Conservation (phyloP, 92 coral and sea anemone genomes). For the Zoanthus gigantus region DNA sequence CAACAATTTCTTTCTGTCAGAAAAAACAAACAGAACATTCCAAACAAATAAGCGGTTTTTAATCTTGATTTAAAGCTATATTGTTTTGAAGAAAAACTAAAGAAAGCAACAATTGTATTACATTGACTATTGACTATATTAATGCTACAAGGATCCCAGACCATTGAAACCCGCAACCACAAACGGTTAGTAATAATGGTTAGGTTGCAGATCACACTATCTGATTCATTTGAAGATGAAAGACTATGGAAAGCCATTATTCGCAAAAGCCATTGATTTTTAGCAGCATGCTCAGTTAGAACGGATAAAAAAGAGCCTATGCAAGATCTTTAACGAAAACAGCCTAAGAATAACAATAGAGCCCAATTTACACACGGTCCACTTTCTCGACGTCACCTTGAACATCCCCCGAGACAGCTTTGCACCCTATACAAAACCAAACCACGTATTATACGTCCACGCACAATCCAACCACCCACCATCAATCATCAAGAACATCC, state of each 20-base stretch:
- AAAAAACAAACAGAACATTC: too few species aligned
- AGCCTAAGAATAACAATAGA: too few species aligned
- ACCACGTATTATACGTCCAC: too few species aligned
- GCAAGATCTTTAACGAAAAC: too few species aligned
- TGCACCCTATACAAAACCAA: neutral
- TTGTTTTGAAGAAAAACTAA: too few species aligned
- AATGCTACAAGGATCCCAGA: neutral
- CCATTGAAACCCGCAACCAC: neutral
- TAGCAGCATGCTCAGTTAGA: neutral
- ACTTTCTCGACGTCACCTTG: too few species aligned
- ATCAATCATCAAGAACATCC: too few species aligned
- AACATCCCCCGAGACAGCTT: neutral
- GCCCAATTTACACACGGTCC: too few species aligned
- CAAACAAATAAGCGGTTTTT: neutral
- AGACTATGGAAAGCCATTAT: neutral
- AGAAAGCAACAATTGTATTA: neutral
- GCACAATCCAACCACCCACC: too few species aligned
- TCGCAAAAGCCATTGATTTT: neutral
- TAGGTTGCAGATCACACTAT: neutral
- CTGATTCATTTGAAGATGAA: neutral
- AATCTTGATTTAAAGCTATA: neutral
- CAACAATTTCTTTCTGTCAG: neutral
- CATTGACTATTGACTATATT: neutral
- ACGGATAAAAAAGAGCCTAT: too few species aligned
- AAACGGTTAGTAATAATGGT: neutral